A percentile compares a stretch with the other conserved stretches of the same genome.
Conservation (phyloP, 2,113 vertebrate species). For the Thunnus thynnus region DNA sequence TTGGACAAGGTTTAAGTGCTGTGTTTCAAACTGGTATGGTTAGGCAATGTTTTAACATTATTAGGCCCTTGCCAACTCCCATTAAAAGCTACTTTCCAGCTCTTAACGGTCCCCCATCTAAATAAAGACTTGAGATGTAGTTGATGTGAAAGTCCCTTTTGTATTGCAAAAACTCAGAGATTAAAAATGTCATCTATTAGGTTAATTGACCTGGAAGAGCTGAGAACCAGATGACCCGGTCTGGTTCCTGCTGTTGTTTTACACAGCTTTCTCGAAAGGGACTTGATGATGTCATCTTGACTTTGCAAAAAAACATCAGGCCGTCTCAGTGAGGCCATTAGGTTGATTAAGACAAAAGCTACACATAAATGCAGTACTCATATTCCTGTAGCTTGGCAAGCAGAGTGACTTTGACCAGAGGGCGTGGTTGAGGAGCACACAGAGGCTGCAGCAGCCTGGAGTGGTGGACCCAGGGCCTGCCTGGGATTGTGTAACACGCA, state of each 20-base stretch:
- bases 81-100: background rate
- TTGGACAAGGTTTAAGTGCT: background rate
- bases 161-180: background rate
- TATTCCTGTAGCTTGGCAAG: slow-evolving; percentile 33
- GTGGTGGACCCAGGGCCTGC: slow-evolving; percentile 38
- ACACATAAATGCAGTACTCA: slow-evolving; percentile 23
- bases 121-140: background rate
- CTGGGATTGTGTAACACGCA: slow-evolving; percentile 55
- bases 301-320: slow-evolving; percentile 33
- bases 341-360: slow-evolving; percentile 35
- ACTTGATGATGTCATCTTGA: slow-evolving; percentile 69
- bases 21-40: background rate
- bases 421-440: slow-evolving; percentile 74
- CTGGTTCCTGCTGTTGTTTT: slow-evolving; percentile 24
- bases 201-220: slow-evolving; percentile 49
- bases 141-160: slow-evolving; percentile 1
- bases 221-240: slow-evolving; percentile 42
- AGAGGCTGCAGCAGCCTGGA: slow-evolving; percentile 38
- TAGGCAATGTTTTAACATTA: accelerated
- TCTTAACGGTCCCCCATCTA: background rate
- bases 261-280: slow-evolving; percentile 42
- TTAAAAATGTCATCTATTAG: slow-evolving; percentile 30
- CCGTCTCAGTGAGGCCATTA: slow-evolving; percentile 37
- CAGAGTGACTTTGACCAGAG: slow-evolving; percentile 79
- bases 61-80: background rate